Evolutionary conservation across 2,113 vertebrate genomes (phyloP).

Genomic region (Gymnocephalus cernua): DNA sequence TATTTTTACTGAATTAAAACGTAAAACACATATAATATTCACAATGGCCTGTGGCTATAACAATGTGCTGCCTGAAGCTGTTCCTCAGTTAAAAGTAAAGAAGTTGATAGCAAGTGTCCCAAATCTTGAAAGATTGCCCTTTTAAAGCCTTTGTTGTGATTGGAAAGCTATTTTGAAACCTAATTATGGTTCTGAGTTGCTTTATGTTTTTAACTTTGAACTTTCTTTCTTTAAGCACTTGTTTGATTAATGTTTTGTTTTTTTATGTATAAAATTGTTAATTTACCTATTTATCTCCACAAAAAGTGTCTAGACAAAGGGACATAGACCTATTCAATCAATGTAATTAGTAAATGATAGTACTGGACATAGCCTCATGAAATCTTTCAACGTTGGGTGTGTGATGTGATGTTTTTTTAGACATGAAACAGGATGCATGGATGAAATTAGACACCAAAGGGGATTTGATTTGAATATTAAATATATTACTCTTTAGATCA

Average conservation of each 20-base stretch:
- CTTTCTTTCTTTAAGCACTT: slow-evolving; percentile 2
- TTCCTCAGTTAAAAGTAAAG: slow-evolving; percentile 16
- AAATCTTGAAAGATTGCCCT: slow-evolving; percentile 28
- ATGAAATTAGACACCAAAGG: background rate
- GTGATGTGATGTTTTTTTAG: background rate
- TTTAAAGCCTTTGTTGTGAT: slow-evolving; percentile 45
- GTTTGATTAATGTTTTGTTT: slow-evolving; percentile 35
- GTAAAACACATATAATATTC: background rate
- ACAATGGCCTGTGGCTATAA: slow-evolving; percentile 20
- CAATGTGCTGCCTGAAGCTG: slow-evolving; percentile 30
- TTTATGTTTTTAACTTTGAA: slow-evolving; percentile 23
- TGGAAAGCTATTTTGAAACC: slow-evolving; percentile 15
- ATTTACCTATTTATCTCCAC: background rate
- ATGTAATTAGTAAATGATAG: background rate
- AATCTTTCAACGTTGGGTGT: background rate
- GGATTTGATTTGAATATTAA: background rate
- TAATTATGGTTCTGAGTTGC: background rate
- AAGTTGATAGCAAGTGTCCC: slow-evolving; percentile 14
- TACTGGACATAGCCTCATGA: background rate
- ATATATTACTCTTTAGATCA: background rate
- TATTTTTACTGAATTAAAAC: slow-evolving; percentile 14
- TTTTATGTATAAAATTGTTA: background rate
- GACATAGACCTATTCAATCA: background rate
- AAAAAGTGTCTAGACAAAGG: background rate
- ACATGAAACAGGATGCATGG: background rate